Base-by-base conservation (phyloP, 2,797 vertebrate genomes). In the Coendou prehensilis region DNA sequence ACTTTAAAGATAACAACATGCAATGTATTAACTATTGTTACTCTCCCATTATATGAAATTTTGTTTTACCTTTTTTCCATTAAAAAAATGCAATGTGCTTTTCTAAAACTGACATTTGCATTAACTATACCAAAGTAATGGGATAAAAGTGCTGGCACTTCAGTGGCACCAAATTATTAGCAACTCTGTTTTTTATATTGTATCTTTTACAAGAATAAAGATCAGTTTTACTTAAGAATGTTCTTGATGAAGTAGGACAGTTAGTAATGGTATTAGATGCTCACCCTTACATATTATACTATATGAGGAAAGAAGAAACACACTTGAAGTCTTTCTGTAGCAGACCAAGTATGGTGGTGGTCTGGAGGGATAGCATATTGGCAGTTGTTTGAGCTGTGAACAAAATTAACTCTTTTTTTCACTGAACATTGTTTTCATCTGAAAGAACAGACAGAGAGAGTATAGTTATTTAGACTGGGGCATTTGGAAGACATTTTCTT, bases 401-500 rank as follows among this genome's bases (percentile, higher is more conserved):
- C 6, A 86, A n/a, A 85, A 69, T 45, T 57, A 75, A 33, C 37
- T 73, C 45, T 52, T 78, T 76, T 91, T 87, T 69, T 59, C 85
- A 28, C 0, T 13, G 22, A 89, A 81, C 41, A 71, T 15, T 47
- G 30, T 76, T 89, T 94, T 87, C 71, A 64, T 50, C 87, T 67
- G 71, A 56, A 76, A 75, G 52, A 76, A 71, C 23, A 82, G 54
- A 83, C 9, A 67, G 76, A 87, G 30, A 79, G 6, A n/a, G 10
- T 41, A 2, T n/a, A 15, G 33, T n/a, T 88, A 45, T 89, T 92
- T 76, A 89, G 79, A 64, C 2, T 26, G 26, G 81, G 69, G 52
- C 69, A 52, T 59, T 57, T 95, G 91, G 79, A 76, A 94, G 80
- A 59, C 45, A n/a, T 67, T 96, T 89, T 59, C 87, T 91, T 45